A percentile compares a stretch with the other conserved stretches of the same genome.
phyloP scores from a whole-genome alignment of 2,888 invertebrate genomes.

The Tribolium freemani region DNA sequence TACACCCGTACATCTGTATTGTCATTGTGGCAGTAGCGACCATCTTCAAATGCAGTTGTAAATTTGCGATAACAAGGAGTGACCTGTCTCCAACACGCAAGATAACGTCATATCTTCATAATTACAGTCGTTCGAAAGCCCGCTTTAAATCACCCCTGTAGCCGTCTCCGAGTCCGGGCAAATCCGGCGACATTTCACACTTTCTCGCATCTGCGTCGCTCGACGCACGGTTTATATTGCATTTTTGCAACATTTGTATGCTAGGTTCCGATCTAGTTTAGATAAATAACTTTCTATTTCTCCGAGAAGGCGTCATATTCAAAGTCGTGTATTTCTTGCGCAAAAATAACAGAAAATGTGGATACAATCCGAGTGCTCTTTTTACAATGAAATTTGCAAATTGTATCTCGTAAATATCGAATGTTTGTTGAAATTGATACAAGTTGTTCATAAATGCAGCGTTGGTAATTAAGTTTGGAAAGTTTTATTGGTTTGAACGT shows the following conservation, averaged over 20 bases:
- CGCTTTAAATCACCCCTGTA: conserved; percentile 17
- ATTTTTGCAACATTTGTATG: conserved; percentile 40
- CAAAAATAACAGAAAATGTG: not conserved
- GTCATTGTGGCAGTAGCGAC: conserved; percentile 53
- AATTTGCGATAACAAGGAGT: conserved; percentile 21
- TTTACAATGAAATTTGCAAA: conserved; percentile 4
- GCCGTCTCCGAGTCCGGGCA: not conserved
- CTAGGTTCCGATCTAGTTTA: conserved; percentile 26
- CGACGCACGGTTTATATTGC: conserved; percentile 20
- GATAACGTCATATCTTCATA: conserved; percentile 23
- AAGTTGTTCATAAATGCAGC: conserved; percentile 24
- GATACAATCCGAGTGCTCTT: not conserved
- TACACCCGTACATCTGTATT: conserved; percentile 58
- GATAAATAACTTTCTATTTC: conserved; percentile 35
- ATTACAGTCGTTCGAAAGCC: not conserved
- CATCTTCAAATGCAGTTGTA: conserved; percentile 1
- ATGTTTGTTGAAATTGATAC: conserved; percentile 20
- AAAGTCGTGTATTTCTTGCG: conserved; percentile 3
- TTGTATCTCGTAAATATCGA: not conserved
- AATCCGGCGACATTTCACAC: conserved; percentile 12
- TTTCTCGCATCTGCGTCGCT: conserved; percentile 30
- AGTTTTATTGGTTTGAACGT: conserved; percentile 25
- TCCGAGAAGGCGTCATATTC: conserved; percentile 16
- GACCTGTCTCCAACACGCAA: conserved; percentile 1
- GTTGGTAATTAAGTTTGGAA: conserved; percentile 23